These are phyloP conservation scores for Lordiphosa stackelbergi DNA, from an alignment of 1,140 invertebrate species.

Conservation along the genomic window DNA sequence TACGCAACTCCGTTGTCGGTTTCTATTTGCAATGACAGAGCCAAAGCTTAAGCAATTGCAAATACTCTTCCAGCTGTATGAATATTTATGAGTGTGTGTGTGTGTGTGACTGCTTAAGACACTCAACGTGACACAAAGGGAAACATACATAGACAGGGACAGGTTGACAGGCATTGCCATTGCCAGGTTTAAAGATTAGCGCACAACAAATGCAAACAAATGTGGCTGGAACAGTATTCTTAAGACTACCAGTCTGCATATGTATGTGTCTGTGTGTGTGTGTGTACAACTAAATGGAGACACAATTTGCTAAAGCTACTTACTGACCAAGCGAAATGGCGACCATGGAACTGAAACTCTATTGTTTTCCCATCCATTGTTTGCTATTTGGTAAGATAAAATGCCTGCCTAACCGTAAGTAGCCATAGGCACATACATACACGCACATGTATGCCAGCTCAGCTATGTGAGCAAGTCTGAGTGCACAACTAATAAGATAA, in stretches of 20 bases:
- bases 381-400: constrained; percentile 17
- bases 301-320: constrained; percentile 37
- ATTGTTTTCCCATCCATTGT: constrained; percentile 49
- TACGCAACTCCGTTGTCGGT: constrained; percentile 20
- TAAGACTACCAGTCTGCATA: background rate
- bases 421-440: constrained; percentile 4
- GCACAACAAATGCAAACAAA: constrained; percentile 43
- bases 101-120: constrained; percentile 51
- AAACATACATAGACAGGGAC: background rate
- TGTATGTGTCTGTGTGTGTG: constrained; percentile 6
- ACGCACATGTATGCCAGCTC: background rate
- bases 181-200: constrained; percentile 57
- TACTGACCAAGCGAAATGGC: constrained; percentile 29
- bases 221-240: constrained; percentile 17
- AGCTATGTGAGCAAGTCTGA: background rate
- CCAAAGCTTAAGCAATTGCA: constrained; percentile 57
- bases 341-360: constrained; percentile 33
- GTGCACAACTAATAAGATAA: constrained; percentile 1
- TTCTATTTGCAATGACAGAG: constrained; percentile 56
- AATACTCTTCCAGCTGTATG: constrained; percentile 57
- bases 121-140: constrained; percentile 37
- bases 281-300: constrained; percentile 11
- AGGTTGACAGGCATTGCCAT: constrained; percentile 22
- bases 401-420: constrained; percentile 5
- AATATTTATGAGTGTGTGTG: constrained; percentile 65